Evolutionary conservation across 2,888 invertebrate genomes (phyloP), one percentile per base, ranked within the genome.

Genomic region (Zootermopsis nevadensis): DNA sequence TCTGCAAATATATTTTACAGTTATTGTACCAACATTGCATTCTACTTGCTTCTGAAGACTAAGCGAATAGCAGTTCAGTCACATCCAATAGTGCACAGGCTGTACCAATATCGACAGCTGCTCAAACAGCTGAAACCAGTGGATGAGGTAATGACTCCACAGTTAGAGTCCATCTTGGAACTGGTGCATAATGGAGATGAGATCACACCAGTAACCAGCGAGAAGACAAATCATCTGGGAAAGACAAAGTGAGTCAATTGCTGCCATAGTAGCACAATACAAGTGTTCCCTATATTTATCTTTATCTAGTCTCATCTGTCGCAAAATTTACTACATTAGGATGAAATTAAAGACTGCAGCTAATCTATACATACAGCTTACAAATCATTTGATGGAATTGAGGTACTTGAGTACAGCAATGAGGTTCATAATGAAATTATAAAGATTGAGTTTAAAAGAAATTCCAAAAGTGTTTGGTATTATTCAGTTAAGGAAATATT

Each of bases 71-170:
- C 93, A 82, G 91, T 96, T 33, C 93, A 94, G 87, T 94, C 94
- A 86, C 99, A 99, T 91, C 98, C 99, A n/a, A 94, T 98, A 24
- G 93, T 96, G 72, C 95, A 96, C 88, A 92, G 96, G 85, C 91
- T 99, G 81, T 94, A 95, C 84, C 96, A 97, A 88, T 95, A 95
- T 87, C 92, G 94, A 85, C 93, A 96, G 89, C 91, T 97, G 87
- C 89, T 97, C 77, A 92, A 93, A 85, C 94, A 96, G 90, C 89
- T 97, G 86, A 93, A 94, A 86, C 92, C 93, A 19, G 92, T 93
- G 82, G 96, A 94, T 89, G 92, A 94, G 87, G 90, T 94, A 4
- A 91, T 95, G 53, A 91, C 93, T 87, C 93, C 93, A 33, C 94
- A 95, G 89, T 91, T 96, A 85, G 92, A 93, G 86, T 91, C 92